Evolutionary conservation across 2,113 vertebrate genomes (phyloP).

Genomic region (Centrocercus urophasianus): DNA sequence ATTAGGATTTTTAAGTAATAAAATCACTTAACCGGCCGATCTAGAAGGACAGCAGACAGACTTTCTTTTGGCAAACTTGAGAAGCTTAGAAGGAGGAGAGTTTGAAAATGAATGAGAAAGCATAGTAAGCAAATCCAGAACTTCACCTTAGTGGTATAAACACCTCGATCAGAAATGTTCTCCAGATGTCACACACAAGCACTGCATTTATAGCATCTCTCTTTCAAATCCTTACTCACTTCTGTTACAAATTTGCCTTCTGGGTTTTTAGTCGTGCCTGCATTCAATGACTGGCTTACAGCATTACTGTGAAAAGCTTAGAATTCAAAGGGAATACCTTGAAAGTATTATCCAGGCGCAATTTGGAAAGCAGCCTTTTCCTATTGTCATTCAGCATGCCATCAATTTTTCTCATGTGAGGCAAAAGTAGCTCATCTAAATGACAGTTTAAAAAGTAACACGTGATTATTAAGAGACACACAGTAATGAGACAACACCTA

Average conservation of each 20-base stretch:
- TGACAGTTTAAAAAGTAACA: background rate
- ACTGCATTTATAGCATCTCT: background rate
- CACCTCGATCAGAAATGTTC: background rate
- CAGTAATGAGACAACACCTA: background rate
- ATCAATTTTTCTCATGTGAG: constrained; percentile 96
- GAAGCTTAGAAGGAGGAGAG: background rate
- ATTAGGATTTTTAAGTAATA: background rate
- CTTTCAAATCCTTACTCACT: constrained; percentile 37
- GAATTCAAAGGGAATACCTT: constrained; percentile 83
- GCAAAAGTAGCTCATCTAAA: constrained; percentile 93
- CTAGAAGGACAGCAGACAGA: background rate
- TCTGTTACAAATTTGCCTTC: constrained; percentile 10
- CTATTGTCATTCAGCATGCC: constrained; percentile 95
- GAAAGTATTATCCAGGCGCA: constrained; percentile 89
- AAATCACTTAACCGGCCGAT: background rate
- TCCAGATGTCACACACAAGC: constrained; percentile 21
- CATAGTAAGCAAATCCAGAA: background rate
- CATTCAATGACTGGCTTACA: background rate
- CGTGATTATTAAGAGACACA: background rate
- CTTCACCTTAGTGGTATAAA: constrained; percentile 8
- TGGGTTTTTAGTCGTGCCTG: background rate
- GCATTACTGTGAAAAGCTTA: background rate
- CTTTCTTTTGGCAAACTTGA: background rate
- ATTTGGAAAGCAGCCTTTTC: constrained; percentile 91
- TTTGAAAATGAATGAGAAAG: background rate